Conservation (phyloP, 2,113 vertebrate genomes). For the Suricata suricatta region DNA sequence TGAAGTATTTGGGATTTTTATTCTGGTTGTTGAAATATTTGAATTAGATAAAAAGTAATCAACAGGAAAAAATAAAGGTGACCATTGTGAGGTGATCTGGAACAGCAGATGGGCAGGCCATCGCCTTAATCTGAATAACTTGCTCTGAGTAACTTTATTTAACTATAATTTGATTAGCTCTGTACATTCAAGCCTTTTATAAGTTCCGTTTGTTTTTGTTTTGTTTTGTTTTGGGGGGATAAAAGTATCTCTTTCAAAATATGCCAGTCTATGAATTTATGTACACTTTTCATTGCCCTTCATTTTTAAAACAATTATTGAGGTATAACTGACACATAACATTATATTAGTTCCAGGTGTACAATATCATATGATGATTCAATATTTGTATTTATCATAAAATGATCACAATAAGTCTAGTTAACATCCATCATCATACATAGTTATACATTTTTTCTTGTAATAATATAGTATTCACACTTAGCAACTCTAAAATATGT, state of each 20-base stretch:
- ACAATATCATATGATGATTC: background rate
- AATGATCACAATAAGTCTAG: background rate
- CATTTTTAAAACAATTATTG: background rate
- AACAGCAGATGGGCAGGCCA: background rate
- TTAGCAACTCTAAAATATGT: background rate
- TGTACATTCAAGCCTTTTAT: background rate
- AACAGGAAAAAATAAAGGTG: background rate
- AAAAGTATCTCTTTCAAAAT: background rate
- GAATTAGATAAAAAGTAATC: background rate
- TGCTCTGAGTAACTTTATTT: background rate
- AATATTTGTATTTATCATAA: background rate
- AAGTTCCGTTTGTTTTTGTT: background rate
- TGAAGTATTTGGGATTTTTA: background rate
- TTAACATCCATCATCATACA: background rate
- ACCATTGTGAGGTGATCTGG: background rate
- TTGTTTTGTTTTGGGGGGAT: background rate
- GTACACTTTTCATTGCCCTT: background rate
- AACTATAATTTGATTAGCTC: background rate
- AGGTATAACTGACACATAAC: background rate
- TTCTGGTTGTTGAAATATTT: background rate
- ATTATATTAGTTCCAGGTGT: background rate
- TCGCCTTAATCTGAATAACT: background rate
- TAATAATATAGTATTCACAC: background rate
- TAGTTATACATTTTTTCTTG: background rate
- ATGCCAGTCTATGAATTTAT: background rate